Evolutionary conservation across 2,888 invertebrate genomes (phyloP), one percentile per base, ranked within the genome.

Genomic region (Drosophila infuscata): DNA sequence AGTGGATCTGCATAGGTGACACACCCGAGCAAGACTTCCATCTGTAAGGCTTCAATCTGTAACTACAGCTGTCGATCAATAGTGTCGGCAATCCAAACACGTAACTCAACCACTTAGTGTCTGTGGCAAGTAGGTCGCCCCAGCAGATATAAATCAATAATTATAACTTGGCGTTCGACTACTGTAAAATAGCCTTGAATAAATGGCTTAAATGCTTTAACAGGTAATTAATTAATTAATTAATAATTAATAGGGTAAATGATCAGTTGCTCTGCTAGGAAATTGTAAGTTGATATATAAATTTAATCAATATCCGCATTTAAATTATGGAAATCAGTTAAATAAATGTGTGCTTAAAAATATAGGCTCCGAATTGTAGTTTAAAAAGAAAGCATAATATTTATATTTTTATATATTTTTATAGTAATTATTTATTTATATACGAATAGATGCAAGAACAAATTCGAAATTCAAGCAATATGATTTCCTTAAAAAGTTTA

Each of bases 51-150:
- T 77, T 76, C 77, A 46, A 51, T 52, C 56, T 29, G 33, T 17
- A 17, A 12, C 56, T 35, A 29, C 15, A 38, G 12, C 56, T 58
- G 60, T 25, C 62, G 54, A 75, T 82, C 86, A 72, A 78, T 76
- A 69, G 49, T 66, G 48, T 61, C 43, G 32, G 38, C 48, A 43
- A 81, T 71, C 59, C 51, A 52, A 60, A 66, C 70, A 72, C 52
- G 57, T 63, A 57, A 59, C 46, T 58, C 63, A 63, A 56, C 57
- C 68, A 32, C 70, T 82, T 75, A 84, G 41, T 74, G 85, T 70
- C 82, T 63, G 60, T 63, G 60, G 74, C 68, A 41, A 78, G 64
- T 78, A 52, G 78, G 78, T 74, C 78, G 61, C 35, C 35, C 38
- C 63, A 48, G 60, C 58, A 52, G 33, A 17, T 62, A 57, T 79